A percentile compares a stretch with the other conserved stretches of the same genome.
phyloP scores from a whole-genome alignment of 2,888 invertebrate species.

The Acanthacorydalis orientalis region DNA sequence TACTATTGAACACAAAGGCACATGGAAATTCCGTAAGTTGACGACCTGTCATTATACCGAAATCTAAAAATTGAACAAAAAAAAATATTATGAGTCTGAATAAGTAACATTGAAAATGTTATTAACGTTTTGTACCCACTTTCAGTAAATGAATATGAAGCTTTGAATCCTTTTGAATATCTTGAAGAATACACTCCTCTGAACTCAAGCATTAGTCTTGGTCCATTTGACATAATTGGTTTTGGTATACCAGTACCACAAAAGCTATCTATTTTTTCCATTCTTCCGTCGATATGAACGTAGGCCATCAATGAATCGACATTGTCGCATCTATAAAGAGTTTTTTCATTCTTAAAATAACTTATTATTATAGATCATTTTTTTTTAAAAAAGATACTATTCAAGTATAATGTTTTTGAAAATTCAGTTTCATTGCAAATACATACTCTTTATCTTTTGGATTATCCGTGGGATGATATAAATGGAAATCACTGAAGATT shows the following conservation, averaged over 20 bases:
- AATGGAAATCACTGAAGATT: constrained; percentile 68
- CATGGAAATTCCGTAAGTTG: constrained; percentile 65
- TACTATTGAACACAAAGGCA: constrained; percentile 78
- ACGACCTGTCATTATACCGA: constrained; percentile 66
- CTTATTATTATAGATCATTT: not conserved
- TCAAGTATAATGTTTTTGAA: no score
- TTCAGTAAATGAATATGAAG: constrained; percentile 76
- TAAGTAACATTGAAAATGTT: not conserved
- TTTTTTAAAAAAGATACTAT: no score
- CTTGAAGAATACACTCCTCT: constrained; percentile 61
- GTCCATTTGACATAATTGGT: constrained; percentile 86
- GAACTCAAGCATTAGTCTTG: constrained; percentile 73
- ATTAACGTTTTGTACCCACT: constrained; percentile 41
- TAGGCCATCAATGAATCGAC: constrained; percentile 68
- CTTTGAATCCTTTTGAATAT: constrained; percentile 71
- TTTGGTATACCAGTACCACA: constrained; percentile 72
- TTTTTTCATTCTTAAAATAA: not conserved
- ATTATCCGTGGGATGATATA: constrained; percentile 46
- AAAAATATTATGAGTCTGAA: not conserved
- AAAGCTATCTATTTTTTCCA: constrained; percentile 74
- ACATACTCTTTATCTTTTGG: constrained; percentile 40
- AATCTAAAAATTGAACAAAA: constrained; percentile 48
- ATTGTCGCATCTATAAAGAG: constrained; percentile 49
- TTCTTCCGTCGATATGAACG: constrained; percentile 64
- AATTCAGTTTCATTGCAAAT: not conserved